Evolutionary conservation across 2,797 vertebrate genomes (phyloP), one percentile per base, ranked within the genome.

Genomic region (Malacoctenus gilli): DNA sequence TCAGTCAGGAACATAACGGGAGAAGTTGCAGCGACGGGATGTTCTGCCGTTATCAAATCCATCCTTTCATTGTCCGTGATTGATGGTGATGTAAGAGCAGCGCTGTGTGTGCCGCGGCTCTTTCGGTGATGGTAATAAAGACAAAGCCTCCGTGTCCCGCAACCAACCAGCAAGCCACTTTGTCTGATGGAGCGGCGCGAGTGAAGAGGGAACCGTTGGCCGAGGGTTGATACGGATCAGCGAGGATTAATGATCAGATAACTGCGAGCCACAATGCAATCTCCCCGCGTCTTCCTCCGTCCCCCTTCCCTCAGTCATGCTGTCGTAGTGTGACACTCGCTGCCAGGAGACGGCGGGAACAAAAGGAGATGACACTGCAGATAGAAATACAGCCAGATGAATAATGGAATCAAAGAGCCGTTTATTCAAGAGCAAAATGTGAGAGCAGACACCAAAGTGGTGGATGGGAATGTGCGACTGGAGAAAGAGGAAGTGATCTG

Each of bases 231-330:
- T 84, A 62, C 61, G 62, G 84, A 87, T 88, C 85, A 82, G 74
- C 59, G 76, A 59, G 75, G 82, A 89, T 87, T 89, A 87, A 86
- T 85, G 82, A 80, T 82, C 71, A 79, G 77, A 87, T 85, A 80
- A 86, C 75, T 58, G 60, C 69, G 66, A 72, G 83, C 66, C 76
- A 77, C 84, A 87, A 77, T 68, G 65, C 71, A 79, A 48, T 75
- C 72, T 75, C 76, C 77, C 60, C 23, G 22, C 48, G 48, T 78
- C 65, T 61, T 34, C 70, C 53, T 62, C 60, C 54, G 46, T 61
- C 49, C 30, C 60, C 72, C 70, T 75, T 68, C 50, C 28, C 53
- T 42, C 74, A 35, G 59, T 68, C 74, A 41, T 56, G 25, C 49
- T 75, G 72, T 53, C 55, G 25, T 50, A 32, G 52, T 36, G 42